phyloP scores from a whole-genome alignment of 2,888 invertebrate species.

The Oscheius sp. region DNA sequence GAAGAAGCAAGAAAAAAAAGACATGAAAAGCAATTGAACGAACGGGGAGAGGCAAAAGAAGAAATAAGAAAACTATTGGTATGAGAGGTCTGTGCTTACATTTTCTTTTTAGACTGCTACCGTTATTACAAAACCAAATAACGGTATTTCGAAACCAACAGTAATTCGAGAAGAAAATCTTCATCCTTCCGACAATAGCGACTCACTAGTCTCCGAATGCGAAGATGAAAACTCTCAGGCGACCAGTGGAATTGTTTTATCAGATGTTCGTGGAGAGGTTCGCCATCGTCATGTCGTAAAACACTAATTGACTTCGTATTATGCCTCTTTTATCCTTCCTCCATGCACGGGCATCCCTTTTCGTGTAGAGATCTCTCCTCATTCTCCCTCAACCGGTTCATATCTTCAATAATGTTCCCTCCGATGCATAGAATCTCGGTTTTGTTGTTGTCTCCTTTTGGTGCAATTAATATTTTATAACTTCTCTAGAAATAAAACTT shows the following conservation, averaged over 20 bases:
- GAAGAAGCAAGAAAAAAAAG: conserved; percentile 8
- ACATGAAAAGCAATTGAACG: neutral
- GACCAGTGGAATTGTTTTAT: conserved; percentile 16
- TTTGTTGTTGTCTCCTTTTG: neutral
- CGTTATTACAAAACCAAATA: neutral
- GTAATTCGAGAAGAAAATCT: conserved; percentile 16
- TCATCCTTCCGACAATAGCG: conserved; percentile 25
- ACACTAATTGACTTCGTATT: neutral
- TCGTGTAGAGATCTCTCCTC: conserved; percentile 2
- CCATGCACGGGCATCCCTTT: neutral
- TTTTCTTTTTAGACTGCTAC: neutral
- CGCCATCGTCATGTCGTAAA: conserved; percentile 7
- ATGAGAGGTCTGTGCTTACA: neutral
- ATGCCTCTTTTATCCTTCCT: neutral
- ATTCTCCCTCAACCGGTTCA: neutral
- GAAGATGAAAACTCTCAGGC: conserved; percentile 28
- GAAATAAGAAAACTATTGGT: neutral
- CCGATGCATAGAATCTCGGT: conserved; percentile 4
- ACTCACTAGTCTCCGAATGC: conserved; percentile 31
- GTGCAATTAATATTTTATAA: conserved; percentile 27
- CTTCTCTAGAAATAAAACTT: conserved; percentile 17
- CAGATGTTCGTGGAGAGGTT: neutral
- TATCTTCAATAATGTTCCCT: neutral
- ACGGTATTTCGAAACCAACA: conserved; percentile 4
- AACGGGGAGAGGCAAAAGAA: conserved; percentile 5